Conservation (phyloP, 2,888 invertebrate species). For the Ctena decussata region DNA sequence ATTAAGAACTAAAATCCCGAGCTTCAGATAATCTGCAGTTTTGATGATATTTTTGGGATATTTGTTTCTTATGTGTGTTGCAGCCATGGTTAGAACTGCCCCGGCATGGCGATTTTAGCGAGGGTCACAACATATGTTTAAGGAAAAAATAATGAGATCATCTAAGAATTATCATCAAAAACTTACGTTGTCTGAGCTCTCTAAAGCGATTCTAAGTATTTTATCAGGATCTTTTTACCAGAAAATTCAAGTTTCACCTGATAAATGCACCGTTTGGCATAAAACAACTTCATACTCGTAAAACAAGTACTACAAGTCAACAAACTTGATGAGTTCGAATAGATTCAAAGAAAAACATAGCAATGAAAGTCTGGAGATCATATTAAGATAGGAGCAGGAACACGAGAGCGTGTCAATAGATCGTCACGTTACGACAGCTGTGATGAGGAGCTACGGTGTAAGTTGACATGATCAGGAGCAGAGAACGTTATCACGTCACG, state of each 20-base stretch:
- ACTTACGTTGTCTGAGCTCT: too few species aligned
- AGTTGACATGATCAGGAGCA: not conserved
- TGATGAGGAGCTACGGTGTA: not conserved
- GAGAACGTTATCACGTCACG: not conserved
- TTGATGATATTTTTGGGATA: too few species aligned
- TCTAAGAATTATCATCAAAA: too few species aligned
- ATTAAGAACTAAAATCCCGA: too few species aligned
- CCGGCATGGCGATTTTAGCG: too few species aligned
- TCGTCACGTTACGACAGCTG: not conserved
- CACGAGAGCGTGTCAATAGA: constrained; percentile 12
- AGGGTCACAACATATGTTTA: too few species aligned
- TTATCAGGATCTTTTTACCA: not conserved
- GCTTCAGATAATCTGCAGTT: too few species aligned
- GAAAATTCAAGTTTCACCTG: not conserved
- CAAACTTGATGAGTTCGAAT: not conserved
- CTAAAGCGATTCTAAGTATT: not conserved
- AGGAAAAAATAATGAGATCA: too few species aligned
- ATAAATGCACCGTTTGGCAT: not conserved
- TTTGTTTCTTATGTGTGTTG: too few species aligned
- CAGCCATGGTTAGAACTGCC: too few species aligned
- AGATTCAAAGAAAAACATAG: not conserved
- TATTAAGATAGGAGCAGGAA: not conserved
- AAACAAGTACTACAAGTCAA: not conserved
- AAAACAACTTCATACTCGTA: not conserved
- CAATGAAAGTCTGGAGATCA: constrained; percentile 10